Conservation (phyloP, 2,113 vertebrate genomes). For the Tetraodon nigroviridis region DNA sequence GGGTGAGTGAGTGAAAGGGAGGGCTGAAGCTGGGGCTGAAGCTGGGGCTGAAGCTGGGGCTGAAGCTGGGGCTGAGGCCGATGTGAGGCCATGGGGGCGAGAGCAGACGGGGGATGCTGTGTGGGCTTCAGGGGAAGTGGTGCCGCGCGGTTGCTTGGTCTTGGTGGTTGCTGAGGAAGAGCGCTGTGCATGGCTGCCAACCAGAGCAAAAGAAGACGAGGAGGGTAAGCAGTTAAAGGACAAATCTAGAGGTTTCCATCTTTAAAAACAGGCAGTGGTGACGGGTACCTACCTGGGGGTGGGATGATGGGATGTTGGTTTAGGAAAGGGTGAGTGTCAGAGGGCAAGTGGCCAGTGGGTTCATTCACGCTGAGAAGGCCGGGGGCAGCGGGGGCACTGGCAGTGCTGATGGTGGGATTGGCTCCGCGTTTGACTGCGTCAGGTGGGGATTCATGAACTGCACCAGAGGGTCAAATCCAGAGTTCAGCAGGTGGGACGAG, state of each 20-base stretch:
- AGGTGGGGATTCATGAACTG: constrained; percentile 80
- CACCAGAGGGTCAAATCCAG: constrained; percentile 80
- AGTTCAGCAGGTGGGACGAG: constrained; percentile 74
- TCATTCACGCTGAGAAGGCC: constrained; percentile 50
- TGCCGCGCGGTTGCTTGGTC: constrained; percentile 85
- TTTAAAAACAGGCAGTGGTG: neutral
- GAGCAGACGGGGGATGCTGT: constrained; percentile 66
- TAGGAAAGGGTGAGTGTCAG: constrained; percentile 77
- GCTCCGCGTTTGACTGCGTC: constrained; percentile 63
- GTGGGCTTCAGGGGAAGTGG: constrained; percentile 81
- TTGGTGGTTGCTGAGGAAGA: constrained; percentile 87
- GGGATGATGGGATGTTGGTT: constrained; percentile 63
- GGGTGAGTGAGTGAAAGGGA: constrained; percentile 44
- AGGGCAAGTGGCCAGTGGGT: constrained; percentile 73
- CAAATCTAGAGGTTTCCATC: no score
- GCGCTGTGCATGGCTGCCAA: constrained; percentile 85
- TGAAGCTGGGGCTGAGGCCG: constrained; percentile 39
- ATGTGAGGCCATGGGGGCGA: constrained; percentile 33
- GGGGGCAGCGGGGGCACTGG: constrained; percentile 3
- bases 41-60: constrained; percentile 49
- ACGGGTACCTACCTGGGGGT: constrained; percentile 46
- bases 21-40: constrained; percentile 44
- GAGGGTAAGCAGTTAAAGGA: no score
- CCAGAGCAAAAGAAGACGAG: no score
- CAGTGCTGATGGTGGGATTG: constrained; percentile 48